Evolutionary conservation across 2,797 vertebrate species (phyloP).

Genomic region (Fratercula arctica): DNA sequence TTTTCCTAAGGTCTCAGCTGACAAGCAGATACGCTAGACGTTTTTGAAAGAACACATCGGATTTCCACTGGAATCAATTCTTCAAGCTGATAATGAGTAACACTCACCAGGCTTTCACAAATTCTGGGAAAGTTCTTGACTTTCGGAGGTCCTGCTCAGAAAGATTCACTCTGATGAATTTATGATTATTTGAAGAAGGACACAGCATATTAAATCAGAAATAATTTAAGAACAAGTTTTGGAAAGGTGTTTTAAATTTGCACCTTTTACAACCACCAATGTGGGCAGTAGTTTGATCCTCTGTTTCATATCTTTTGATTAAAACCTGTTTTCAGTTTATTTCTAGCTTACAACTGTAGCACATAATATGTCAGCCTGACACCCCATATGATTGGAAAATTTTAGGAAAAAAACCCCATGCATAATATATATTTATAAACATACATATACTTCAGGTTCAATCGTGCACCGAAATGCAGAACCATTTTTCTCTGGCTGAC

Average conservation of each 20-base stretch:
- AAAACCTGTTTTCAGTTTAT: conserved; percentile 1
- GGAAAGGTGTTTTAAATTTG: conserved; percentile 12
- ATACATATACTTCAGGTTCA: background rate
- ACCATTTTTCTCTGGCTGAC: background rate
- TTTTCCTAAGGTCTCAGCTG: background rate
- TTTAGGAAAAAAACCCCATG: background rate
- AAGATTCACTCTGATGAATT: background rate
- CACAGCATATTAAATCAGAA: background rate
- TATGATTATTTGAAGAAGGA: background rate
- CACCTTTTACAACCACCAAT: background rate
- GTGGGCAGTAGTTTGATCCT: background rate
- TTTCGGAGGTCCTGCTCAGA: background rate
- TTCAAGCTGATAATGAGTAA: background rate
- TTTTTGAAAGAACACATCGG: background rate
- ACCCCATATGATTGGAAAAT: background rate
- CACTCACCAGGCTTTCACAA: background rate
- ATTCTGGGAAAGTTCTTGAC: background rate
- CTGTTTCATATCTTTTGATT: conserved; percentile 5
- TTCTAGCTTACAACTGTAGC: background rate
- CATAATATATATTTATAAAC: conserved; percentile 5
- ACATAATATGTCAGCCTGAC: conserved; percentile 31
- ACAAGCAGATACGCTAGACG: background rate
- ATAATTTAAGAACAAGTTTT: background rate
- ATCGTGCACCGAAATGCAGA: background rate
- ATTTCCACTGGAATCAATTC: conserved; percentile 27